phyloP scores from a whole-genome alignment of 2,888 invertebrate genomes.

The Drosophila macrospina region DNA sequence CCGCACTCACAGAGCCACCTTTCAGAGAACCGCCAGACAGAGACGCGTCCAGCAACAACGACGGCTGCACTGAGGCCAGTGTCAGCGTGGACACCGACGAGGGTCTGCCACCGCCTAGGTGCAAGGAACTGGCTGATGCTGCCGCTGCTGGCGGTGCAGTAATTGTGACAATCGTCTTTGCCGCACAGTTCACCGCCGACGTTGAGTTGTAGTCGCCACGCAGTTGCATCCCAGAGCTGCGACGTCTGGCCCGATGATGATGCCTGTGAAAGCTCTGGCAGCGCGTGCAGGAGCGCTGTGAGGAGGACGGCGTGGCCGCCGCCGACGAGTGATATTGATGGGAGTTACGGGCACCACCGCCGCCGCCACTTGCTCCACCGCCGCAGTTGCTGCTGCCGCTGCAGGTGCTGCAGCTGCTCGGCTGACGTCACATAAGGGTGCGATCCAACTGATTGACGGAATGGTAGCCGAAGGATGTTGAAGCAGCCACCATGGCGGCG shows the following conservation, averaged over 20 bases:
- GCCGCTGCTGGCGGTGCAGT: constrained; percentile 73
- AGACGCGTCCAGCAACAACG: constrained; percentile 62
- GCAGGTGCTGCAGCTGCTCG: constrained; percentile 86
- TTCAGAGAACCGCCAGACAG: constrained; percentile 44
- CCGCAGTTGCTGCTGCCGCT: constrained; percentile 85
- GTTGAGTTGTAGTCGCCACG: constrained; percentile 70
- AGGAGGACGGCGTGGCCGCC: constrained; percentile 70
- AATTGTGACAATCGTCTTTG: constrained; percentile 78
- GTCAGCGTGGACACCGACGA: constrained; percentile 74
- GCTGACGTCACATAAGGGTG: constrained; percentile 85
- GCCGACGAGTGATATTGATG: constrained; percentile 71
- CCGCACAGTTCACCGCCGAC: constrained; percentile 67
- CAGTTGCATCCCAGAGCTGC: constrained; percentile 78
- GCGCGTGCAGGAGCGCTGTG: constrained; percentile 82
- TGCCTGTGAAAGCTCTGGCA: constrained; percentile 85
- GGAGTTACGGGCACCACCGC: constrained; percentile 63
- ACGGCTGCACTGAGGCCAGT: constrained; percentile 73
- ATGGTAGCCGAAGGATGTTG: constrained; percentile 85
- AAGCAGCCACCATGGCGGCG: constrained; percentile 85
- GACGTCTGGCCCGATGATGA: constrained; percentile 83
- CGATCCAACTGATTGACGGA: constrained; percentile 85
- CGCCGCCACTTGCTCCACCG: constrained; percentile 52
- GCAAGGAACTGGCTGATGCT: constrained; percentile 58
- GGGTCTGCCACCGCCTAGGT: constrained; percentile 53
- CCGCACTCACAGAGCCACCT: constrained; percentile 63